Base-by-base conservation (phyloP, 2,888 invertebrate genomes). In the Cotesia congregata region DNA sequence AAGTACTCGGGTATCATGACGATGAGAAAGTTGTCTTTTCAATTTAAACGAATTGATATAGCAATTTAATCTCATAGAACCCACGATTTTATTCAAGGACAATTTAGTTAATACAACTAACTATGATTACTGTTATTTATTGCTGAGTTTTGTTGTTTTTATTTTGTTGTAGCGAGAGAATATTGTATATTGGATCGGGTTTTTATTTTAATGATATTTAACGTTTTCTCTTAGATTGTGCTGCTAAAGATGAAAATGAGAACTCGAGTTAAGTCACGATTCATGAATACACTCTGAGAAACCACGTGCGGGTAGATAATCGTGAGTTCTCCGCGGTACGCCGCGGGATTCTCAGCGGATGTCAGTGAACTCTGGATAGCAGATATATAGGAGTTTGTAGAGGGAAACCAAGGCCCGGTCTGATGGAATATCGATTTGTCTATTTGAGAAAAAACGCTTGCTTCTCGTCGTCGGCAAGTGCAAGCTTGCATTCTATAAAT, bases 1-100 rank as follows among this genome's bases (percentile, higher is more conserved):
- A 74, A 50, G 50, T 81, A 88, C 78, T 86, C 82, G 83, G 86
- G 79, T 72, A 81, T 15, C 85, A 87, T 77, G 82, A 75, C 80
- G 20, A 50, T 77, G 75, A 83, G 79, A 80, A 86, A 74, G 78
- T 12, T 72, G 59, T 17, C 20, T 17, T 68, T 60, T 20, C 65
- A 20, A 65, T 30, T 12, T 30, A 7, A 30, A 65, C 12, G 30
- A 30, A 30, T 65, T 30, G 17, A 65, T 30, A 30, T 30, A 12
- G 38, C 12, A 30, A 30, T 62, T 62, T 50, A 50, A 50, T 50
- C 50, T 50, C 7, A 50, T 50, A 12, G 9, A 30, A 30, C 12
- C 50, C 50, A 12, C 4, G 50, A 50, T 50, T 50, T 7, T 12
- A 50, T 50, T 50, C 50, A 50, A 50, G 50, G 50, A 50, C 50